Conservation (phyloP, 23 tunicate species). For the Phallusia fumigata region DNA sequence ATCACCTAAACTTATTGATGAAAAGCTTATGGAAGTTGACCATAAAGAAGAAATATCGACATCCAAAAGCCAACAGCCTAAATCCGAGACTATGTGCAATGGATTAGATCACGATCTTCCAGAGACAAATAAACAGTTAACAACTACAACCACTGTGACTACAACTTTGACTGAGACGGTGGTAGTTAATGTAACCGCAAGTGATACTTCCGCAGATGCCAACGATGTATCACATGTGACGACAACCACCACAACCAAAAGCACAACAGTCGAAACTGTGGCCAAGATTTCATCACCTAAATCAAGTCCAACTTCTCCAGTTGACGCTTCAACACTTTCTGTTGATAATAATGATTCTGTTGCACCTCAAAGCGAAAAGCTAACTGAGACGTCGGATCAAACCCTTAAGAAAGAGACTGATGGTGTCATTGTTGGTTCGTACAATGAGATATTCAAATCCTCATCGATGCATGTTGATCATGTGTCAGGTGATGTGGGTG, state of each 20-base stretch:
- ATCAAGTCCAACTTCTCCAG: not conserved
- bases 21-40: too few species aligned
- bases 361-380: not conserved
- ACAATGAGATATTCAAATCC: not conserved
- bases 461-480: constrained; percentile 21
- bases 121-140: not conserved
- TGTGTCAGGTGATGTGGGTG: not conserved
- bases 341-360: not conserved
- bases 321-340: not conserved
- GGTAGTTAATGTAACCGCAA: not conserved
- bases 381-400: not conserved
- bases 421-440: not conserved
- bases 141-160: constrained; percentile 5
- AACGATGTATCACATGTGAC: not conserved
- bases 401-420: not conserved
- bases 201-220: not conserved
- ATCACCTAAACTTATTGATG: too few species aligned
- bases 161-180: not conserved
- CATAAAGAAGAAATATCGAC: too few species aligned
- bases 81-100: not conserved
- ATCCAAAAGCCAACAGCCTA: too few species aligned
- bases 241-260: constrained; percentile 10
- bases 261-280: not conserved
- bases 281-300: constrained; percentile 6
- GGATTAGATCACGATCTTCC: not conserved